Base-by-base conservation (phyloP, 2,113 vertebrate genomes). In the Paedocypris sp. region DNA sequence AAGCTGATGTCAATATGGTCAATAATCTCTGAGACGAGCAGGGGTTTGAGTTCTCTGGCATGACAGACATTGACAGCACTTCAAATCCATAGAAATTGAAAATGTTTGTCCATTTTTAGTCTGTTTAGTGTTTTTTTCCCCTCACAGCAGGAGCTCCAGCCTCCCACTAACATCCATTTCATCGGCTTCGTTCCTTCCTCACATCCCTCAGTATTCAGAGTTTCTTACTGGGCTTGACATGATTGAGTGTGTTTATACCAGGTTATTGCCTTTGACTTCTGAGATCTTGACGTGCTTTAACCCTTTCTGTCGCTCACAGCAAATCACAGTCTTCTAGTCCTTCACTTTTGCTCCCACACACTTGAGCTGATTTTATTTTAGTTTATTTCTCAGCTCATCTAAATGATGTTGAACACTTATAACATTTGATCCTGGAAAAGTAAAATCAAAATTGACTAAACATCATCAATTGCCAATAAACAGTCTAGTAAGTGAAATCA, bases 71-170 rank as follows among this genome's bases (percentile, higher is more conserved):
- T 57, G 42, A 29, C 5, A 35, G 12, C 19, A 28, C 51, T 47
- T 28, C 43, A 57, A 68, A 50, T 68, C 59, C 36, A 50, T 36
- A 36, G 12, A 62, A 57, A 57, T 22, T 32, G 8, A 39, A 3
- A 35, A 5, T 67, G 29, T 29, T 25, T 25, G 13, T 10, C 28
- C 19, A n/a, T n/a, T n/a, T 42, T 41, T 23, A 49, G 28, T 66
- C 25, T 46, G 22, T 39, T 15, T 32, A 22, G 31, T 16, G 18
- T 42, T 35, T 19, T 16, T 38, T 28, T 60, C 41, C 41, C 10
- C 15, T 47, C 45, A 36, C 45, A 29, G 15, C 32, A n/a, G 45
- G 45, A 39, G 41, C 8, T 39, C 20, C 39, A 23, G 13, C 58
- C 32, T 18, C 35, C 58, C 43, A 60, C 25, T 18, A 46, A 47